These are phyloP conservation scores for Teinopalpus imperialis DNA, from an alignment of 2,888 invertebrate genomes.

Conservation along the genomic window DNA sequence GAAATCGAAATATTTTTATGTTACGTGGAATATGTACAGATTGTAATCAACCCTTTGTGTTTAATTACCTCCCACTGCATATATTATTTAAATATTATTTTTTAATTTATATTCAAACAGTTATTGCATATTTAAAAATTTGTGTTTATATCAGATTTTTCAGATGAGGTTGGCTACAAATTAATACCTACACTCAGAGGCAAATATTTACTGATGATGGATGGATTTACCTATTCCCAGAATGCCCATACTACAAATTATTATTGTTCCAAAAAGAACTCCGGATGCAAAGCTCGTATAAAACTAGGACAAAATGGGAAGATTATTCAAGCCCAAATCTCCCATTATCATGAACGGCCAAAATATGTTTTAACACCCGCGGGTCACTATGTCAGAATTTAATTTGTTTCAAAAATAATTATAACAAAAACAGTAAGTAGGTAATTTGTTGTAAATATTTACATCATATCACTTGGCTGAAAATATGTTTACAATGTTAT, in stretches of 20 bases:
- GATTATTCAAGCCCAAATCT: constrained; percentile 23
- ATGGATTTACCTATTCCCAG: constrained; percentile 42
- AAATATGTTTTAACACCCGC: constrained; percentile 1
- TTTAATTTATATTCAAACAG: no score
- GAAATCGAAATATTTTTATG: no score
- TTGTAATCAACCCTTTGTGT: no score
- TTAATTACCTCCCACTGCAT: no score
- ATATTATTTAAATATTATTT: no score
- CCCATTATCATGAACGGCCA: constrained; percentile 11
- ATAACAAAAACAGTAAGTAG: no score
- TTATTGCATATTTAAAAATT: no score
- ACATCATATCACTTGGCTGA: no score
- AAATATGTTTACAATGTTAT: no score
- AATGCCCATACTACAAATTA: constrained; percentile 26
- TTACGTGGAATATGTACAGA: no score
- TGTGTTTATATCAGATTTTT: no score
- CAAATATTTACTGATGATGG: constrained; percentile 39
- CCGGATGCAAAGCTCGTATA: constrained; percentile 32
- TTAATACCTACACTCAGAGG: constrained; percentile 35
- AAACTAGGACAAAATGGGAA: constrained; percentile 21
- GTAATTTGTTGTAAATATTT: no score
- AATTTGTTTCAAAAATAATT: constrained; percentile 8
- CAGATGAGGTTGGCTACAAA: constrained; percentile 27
- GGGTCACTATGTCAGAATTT: constrained; percentile 17
- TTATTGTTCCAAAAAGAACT: constrained; percentile 36